Conservation (phyloP, 2,888 invertebrate species). For the Leptura quadrifasciata region DNA sequence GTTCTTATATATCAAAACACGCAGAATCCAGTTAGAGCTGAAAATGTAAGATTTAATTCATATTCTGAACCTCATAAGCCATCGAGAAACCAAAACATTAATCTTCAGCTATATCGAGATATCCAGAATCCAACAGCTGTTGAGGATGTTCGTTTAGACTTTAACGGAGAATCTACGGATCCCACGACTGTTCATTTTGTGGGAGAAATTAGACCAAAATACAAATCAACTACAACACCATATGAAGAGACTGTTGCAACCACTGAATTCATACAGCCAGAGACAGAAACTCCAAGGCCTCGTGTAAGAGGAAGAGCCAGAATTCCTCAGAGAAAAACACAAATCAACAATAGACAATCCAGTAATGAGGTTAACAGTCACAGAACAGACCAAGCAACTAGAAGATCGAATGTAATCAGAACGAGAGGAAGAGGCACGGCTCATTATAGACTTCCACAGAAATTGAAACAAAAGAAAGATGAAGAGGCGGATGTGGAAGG, state of each 20-base stretch:
- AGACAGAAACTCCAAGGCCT: constrained; percentile 55
- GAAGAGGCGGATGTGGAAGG: constrained; percentile 73
- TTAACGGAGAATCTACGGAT: constrained; percentile 38
- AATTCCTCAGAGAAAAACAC: constrained; percentile 53
- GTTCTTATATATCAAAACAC: constrained; percentile 48
- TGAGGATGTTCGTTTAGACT: constrained; percentile 28
- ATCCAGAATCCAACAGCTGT: background rate
- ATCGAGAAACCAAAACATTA: background rate
- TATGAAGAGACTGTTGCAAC: constrained; percentile 35
- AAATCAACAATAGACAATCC: constrained; percentile 31
- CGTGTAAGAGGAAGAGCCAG: constrained; percentile 58
- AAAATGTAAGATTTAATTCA: constrained; percentile 2
- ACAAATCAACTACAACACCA: constrained; percentile 51
- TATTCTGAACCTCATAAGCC: background rate
- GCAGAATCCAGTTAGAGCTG: constrained; percentile 11
- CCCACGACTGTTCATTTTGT: constrained; percentile 64
- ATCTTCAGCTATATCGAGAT: background rate
- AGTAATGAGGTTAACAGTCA: constrained; percentile 6
- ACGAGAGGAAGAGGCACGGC: constrained; percentile 75
- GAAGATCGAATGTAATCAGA: constrained; percentile 54
- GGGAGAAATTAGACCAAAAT: constrained; percentile 70
- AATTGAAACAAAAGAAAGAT: constrained; percentile 59
- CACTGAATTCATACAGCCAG: constrained; percentile 45
- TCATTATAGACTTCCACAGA: constrained; percentile 75
- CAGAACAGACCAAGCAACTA: constrained; percentile 56